Evolutionary conservation across 37 sponge, comb jelly and placozoan species (phyloP), one percentile per base, ranked within the genome.

Genomic region (Tethya wilhelma): DNA sequence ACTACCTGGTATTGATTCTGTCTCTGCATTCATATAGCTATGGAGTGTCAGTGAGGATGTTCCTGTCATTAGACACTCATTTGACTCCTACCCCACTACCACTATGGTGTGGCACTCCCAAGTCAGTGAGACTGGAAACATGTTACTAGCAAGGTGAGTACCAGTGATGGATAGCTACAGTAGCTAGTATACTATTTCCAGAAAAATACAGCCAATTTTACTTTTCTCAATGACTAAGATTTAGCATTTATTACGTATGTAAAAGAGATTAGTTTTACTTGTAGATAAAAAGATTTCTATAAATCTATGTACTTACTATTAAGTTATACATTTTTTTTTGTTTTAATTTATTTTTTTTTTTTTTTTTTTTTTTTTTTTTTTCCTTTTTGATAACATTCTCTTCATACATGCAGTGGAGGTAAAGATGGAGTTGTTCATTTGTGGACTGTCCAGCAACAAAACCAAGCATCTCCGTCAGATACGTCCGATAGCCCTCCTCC

Each of bases 71-170:
- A 32, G 5, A 6, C 78, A 69, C 71, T 70, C 64, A 32, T 64
- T 53, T 46, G 64, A 44, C 34, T 14, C 79, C 60, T 56, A 37
- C 69, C 74, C 74, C 22, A 38, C 56, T n/a, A 68, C 20, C 71
- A 60, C 40, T 45, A 34, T 80, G 59, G 26, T 49, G 26, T 86
- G 86, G 86, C 79, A 86, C 45, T 45, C 79, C 37, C 23, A 4
- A 5, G 62, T 71, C 0, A 42, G 73, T 20, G n/a, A 62, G 30
- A 45, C 14, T 64, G 86, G 86, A 41, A 46, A 32, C 20, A 84
- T 83, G 79, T 53, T 89, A 25, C 73, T 89, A 29, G 89, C 79
- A 28, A 74, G 89, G 89, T 89, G 68, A 11, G 66, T 30, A 32
- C 1, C 3, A 0, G 28, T 67, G 9, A 17, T 41, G 49, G 31